phyloP scores from a whole-genome alignment of 2,797 vertebrate species.

The Ispidina lecontei region DNA sequence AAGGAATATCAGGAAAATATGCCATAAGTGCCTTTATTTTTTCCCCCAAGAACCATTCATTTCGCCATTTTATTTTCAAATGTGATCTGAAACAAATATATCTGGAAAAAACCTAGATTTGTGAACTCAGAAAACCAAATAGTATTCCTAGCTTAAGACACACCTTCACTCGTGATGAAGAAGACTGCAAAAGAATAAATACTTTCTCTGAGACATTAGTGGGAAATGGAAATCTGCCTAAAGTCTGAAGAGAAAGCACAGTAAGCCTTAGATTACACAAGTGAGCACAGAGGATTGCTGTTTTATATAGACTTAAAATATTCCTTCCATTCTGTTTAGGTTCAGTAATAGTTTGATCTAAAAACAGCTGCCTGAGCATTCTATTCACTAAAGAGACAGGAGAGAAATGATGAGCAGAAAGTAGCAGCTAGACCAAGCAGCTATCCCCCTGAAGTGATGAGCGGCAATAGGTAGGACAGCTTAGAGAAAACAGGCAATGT shows the following conservation, averaged over 20 bases:
- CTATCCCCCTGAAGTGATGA: background rate
- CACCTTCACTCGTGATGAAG: background rate
- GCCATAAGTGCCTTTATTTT: background rate
- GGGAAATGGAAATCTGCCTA: background rate
- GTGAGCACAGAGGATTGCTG: background rate
- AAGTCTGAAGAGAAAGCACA: background rate
- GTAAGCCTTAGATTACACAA: background rate
- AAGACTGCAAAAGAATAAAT: background rate
- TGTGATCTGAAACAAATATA: background rate
- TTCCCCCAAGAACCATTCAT: background rate
- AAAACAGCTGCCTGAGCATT: background rate
- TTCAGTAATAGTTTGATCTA: background rate
- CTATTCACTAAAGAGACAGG: background rate
- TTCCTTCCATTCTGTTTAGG: background rate
- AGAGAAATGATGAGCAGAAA: background rate
- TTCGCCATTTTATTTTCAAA: background rate
- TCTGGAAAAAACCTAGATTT: background rate
- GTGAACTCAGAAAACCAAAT: background rate
- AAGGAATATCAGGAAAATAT: background rate
- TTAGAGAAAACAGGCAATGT: background rate
- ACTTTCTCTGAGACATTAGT: background rate
- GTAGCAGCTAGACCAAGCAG: background rate
- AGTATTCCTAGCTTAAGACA: background rate
- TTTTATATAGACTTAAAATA: background rate
- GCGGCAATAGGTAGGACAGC: background rate